Conservation (phyloP, 2,888 invertebrate species). For the Salticus scenicus region DNA sequence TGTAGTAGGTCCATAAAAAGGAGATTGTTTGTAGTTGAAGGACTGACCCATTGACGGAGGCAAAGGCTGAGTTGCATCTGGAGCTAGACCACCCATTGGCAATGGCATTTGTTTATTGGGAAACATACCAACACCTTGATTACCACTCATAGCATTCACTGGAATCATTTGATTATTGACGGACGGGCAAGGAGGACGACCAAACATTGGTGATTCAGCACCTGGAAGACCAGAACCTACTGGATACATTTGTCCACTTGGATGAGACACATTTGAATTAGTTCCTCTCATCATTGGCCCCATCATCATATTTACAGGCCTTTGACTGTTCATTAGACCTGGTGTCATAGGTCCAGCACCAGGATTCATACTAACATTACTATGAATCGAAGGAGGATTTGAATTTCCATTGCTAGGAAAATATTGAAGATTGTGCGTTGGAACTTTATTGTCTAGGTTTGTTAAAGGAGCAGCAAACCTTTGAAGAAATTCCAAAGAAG, state of each 20-base stretch:
- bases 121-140: constrained; percentile 56
- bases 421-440: constrained; percentile 83
- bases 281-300: constrained; percentile 69
- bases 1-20: constrained; percentile 87
- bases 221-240: constrained; percentile 62
- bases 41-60: constrained; percentile 72
- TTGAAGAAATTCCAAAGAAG: constrained; percentile 91
- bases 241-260: constrained; percentile 47
- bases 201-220: constrained; percentile 59
- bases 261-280: constrained; percentile 58
- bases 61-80: constrained; percentile 71
- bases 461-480: constrained; percentile 90
- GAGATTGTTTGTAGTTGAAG: constrained; percentile 83
- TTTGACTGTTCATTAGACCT: constrained; percentile 54
- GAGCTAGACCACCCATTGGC: constrained; percentile 68
- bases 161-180: constrained; percentile 71
- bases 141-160: constrained; percentile 72
- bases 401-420: constrained; percentile 80
- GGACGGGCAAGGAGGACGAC: constrained; percentile 65
- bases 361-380: constrained; percentile 51
- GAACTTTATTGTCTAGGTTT: constrained; percentile 83
- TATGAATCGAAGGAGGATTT: constrained; percentile 49
- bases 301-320: constrained; percentile 68
- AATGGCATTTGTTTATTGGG: constrained; percentile 76
- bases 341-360: constrained; percentile 48